Evolutionary conservation across 2,113 vertebrate species (phyloP).

Genomic region (Ceyx melanurus): DNA sequence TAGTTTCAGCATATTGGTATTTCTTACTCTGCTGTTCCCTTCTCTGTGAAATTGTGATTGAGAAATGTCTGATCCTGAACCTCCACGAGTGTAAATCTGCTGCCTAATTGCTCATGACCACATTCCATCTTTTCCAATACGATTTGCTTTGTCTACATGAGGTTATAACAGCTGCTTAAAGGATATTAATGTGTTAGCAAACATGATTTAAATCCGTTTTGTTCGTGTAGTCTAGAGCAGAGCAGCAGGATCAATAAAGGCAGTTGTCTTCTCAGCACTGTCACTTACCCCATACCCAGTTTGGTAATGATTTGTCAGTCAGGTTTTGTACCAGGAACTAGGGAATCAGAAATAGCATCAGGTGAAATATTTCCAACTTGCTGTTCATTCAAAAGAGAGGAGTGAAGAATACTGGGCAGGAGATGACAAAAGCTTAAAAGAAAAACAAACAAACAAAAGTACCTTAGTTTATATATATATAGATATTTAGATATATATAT

Average conservation of each 20-base stretch:
- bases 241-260: not conserved
- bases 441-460: not conserved
- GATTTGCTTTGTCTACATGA: conserved; percentile 10
- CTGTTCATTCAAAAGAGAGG: not conserved
- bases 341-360: not conserved
- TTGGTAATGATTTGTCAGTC: not conserved
- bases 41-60: not conserved
- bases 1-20: not conserved
- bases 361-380: not conserved
- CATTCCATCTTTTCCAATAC: conserved; percentile 12
- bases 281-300: not conserved
- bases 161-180: not conserved
- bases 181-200: conserved; percentile 31
- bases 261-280: not conserved
- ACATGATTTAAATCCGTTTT: conserved; percentile 5
- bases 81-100: not conserved
- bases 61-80: not conserved
- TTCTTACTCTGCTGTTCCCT: not conserved
- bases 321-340: not conserved
- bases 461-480: too few species aligned
- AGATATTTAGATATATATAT: too few species aligned
- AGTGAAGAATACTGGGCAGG: not conserved
- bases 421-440: not conserved
- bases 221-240: not conserved
- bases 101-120: conserved; percentile 13